phyloP scores from a whole-genome alignment of 2,113 vertebrate genomes.

The Vimba vimba region DNA sequence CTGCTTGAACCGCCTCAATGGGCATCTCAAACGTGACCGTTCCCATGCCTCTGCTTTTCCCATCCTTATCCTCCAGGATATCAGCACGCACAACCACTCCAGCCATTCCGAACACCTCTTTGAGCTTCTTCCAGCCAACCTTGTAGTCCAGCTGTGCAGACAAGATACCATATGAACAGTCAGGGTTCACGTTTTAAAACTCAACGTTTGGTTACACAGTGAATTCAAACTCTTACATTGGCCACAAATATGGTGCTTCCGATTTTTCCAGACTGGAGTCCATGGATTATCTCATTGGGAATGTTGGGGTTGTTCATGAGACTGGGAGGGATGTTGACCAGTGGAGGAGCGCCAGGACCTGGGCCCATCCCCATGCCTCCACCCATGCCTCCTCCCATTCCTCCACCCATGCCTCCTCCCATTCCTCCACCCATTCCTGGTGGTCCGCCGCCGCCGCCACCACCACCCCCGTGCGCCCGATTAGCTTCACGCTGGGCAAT shows the following conservation, averaged over 20 bases:
- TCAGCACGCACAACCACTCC: slow-evolving; percentile 90
- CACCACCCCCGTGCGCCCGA: slow-evolving; percentile 75
- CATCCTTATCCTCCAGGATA: slow-evolving; percentile 96
- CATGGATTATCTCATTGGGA: slow-evolving; percentile 95
- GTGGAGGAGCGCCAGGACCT: slow-evolving; percentile 79
- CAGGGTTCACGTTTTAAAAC: neutral
- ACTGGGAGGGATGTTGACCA: slow-evolving; percentile 93
- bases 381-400: slow-evolving; percentile 60
- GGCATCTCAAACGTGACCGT: slow-evolving; percentile 96
- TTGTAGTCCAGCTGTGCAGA: slow-evolving; percentile 91
- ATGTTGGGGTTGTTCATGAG: slow-evolving; percentile 97
- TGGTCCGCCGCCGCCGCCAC: slow-evolving; percentile 71
- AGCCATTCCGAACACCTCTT: slow-evolving; percentile 96
- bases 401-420: slow-evolving; percentile 61
- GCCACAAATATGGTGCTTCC: slow-evolving; percentile 96
- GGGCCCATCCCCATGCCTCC: slow-evolving; percentile 59
- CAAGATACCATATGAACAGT: neutral
- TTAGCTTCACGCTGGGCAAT: slow-evolving; percentile 92
- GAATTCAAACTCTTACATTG: slow-evolving; percentile 81
- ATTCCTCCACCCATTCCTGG: slow-evolving; percentile 63
- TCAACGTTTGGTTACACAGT: neutral
- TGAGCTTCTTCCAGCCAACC: slow-evolving; percentile 98
- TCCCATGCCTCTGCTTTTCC: slow-evolving; percentile 95
- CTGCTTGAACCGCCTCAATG: slow-evolving; percentile 95
- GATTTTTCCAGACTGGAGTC: slow-evolving; percentile 93